Conservation (phyloP, 2,888 invertebrate species). For the Auanema freiburgensis region DNA sequence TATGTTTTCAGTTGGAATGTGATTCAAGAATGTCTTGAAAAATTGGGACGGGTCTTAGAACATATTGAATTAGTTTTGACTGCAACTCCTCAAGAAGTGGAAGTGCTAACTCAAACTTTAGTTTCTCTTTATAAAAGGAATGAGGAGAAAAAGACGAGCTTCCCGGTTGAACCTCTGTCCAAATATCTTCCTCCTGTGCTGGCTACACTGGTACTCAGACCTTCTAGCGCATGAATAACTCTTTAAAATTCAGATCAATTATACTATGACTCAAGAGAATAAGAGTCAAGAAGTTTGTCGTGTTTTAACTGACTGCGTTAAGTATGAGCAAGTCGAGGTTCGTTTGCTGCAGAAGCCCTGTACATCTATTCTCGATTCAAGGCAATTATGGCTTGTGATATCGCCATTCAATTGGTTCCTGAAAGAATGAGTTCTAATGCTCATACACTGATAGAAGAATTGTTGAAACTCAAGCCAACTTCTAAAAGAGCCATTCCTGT, state of each 20-base stretch:
- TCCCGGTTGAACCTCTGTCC: constrained; percentile 18
- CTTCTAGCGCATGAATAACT: not conserved
- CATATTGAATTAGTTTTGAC: constrained; percentile 30
- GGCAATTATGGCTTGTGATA: constrained; percentile 40
- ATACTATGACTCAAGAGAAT: constrained; percentile 9
- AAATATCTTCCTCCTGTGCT: constrained; percentile 42
- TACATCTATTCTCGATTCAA: constrained; percentile 4
- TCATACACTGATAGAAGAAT: constrained; percentile 21
- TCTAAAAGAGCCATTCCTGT: constrained; percentile 38
- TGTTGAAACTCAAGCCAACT: constrained; percentile 6
- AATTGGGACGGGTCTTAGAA: constrained; percentile 33
- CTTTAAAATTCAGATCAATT: constrained; percentile 17
- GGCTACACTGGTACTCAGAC: constrained; percentile 22
- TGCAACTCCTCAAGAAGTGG: constrained; percentile 17
- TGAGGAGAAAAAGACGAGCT: constrained; percentile 1
- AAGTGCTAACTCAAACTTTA: constrained; percentile 19
- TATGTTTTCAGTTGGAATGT: constrained; percentile 17
- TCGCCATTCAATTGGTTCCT: constrained; percentile 41
- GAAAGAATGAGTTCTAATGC: constrained; percentile 27
- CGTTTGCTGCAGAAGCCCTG: not conserved
- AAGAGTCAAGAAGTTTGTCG: constrained; percentile 16
- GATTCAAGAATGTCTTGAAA: constrained; percentile 15
- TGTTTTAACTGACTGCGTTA: constrained; percentile 19
- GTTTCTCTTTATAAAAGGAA: constrained; percentile 16
- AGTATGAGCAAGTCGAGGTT: constrained; percentile 13